Evolutionary conservation across 2,797 vertebrate genomes (phyloP).

Genomic region (Glossophaga mutica): DNA sequence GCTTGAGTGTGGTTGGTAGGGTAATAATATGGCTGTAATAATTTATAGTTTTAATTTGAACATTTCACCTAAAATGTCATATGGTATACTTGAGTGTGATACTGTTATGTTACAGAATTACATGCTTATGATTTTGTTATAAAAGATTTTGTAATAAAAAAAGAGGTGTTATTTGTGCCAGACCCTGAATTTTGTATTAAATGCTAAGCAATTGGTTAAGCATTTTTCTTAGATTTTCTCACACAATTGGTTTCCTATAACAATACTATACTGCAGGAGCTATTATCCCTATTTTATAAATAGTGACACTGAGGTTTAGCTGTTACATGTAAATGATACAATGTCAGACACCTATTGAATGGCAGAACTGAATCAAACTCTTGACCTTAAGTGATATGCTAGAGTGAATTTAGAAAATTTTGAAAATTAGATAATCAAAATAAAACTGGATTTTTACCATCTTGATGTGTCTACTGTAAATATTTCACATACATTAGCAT

Average conservation of each 20-base stretch:
- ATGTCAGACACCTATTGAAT: not conserved
- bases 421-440: not conserved
- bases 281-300: not conserved
- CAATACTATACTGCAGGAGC: not conserved
- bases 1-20: no score
- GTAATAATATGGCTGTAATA: no score
- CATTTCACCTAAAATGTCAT: no score
- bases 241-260: not conserved
- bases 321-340: not conserved
- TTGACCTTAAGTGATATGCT: not conserved
- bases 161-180: no score
- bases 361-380: not conserved
- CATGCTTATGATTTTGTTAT: no score
- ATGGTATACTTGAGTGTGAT: no score
- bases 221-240: not conserved
- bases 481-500: not conserved
- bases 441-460: not conserved
- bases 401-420: not conserved
- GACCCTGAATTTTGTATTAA: not conserved
- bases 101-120: no score
- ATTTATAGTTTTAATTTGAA: no score
- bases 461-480: not conserved
- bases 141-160: no score
- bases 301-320: not conserved
- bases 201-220: not conserved